These are phyloP conservation scores for Procambarus virginalis DNA, from an alignment of 1,140 invertebrate genomes.

Conservation along the genomic window DNA sequence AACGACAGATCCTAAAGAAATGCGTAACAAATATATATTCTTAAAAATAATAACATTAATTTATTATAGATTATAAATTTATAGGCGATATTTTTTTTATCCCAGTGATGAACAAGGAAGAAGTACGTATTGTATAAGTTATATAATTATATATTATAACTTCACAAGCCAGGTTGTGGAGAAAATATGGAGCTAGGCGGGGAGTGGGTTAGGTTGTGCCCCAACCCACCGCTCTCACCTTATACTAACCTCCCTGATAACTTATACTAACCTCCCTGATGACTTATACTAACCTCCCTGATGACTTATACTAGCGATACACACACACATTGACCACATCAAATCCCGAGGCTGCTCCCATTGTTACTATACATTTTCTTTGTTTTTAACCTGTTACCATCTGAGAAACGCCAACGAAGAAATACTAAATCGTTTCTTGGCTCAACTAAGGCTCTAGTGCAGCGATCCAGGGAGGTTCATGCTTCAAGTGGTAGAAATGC, in stretches of 20 bases:
- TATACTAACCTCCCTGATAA: background rate
- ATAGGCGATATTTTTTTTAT: background rate
- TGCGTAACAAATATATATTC: constrained; percentile 30
- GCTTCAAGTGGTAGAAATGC: too few species aligned
- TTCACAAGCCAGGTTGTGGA: background rate
- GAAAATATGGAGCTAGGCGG: background rate
- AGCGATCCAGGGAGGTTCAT: too few species aligned
- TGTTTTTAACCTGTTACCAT: too few species aligned
- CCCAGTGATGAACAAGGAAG: constrained; percentile 6
- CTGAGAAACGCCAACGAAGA: too few species aligned
- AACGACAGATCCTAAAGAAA: constrained; percentile 19
- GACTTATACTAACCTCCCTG: background rate
- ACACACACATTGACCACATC: background rate
- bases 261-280: background rate
- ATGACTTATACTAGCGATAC: background rate
- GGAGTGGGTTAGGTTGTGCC: background rate
- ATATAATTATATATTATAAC: background rate
- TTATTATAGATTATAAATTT: background rate
- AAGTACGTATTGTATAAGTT: background rate
- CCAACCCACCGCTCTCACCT: background rate
- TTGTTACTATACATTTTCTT: background rate
- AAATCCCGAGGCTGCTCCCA: background rate
- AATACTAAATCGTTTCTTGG: too few species aligned
- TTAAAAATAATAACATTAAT: constrained; percentile 18
- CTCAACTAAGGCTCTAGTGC: too few species aligned